Conservation (phyloP, 2,113 vertebrate genomes). For the Platysternon megacephalum region DNA sequence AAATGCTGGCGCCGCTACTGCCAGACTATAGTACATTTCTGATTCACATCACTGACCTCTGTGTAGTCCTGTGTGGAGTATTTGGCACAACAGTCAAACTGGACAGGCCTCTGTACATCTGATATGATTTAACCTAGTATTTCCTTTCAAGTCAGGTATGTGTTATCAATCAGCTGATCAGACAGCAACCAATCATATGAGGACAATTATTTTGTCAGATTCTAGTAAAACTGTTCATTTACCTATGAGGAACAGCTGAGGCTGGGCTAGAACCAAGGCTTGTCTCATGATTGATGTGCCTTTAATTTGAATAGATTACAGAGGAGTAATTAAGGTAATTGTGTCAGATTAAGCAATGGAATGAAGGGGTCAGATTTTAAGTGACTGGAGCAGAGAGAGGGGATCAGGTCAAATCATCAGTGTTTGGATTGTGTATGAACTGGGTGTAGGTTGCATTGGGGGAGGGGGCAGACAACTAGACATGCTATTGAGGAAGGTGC, state of each 20-base stretch:
- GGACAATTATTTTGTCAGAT: background rate
- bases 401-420: accelerated
- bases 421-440: background rate
- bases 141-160: background rate
- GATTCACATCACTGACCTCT: too few species aligned
- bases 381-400: background rate
- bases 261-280: background rate
- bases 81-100: background rate
- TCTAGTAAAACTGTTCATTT: background rate
- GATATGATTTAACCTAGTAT: accelerated
- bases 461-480: background rate
- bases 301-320: background rate
- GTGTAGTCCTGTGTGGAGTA: accelerated
- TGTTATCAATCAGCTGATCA: background rate
- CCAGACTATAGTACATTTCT: background rate
- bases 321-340: background rate
- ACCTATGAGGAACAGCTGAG: background rate
- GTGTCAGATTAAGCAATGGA: background rate
- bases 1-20: too few species aligned
- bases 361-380: background rate
- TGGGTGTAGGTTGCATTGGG: accelerated
- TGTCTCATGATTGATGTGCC: background rate
- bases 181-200: background rate
- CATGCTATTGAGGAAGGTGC: background rate
- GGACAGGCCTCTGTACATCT: background rate